A percentile compares a stretch with the other conserved stretches of the same genome.
phyloP scores from a whole-genome alignment of 2,797 vertebrate genomes.

The Coendou prehensilis region DNA sequence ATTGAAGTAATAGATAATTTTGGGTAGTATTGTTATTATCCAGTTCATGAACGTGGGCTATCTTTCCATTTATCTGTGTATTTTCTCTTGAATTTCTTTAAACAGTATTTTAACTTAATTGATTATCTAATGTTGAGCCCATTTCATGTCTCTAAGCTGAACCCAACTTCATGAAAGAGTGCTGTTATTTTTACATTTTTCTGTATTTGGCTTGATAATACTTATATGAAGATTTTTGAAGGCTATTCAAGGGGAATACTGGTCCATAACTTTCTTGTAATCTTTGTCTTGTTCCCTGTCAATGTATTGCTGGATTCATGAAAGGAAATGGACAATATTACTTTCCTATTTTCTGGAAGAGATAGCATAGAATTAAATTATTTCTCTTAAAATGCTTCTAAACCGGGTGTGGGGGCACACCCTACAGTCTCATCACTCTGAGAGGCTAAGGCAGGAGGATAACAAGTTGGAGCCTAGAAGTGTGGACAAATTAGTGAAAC shows the following conservation, averaged over 20 bases:
- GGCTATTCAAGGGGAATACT: not conserved
- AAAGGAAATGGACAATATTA: not conserved
- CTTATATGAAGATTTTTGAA: constrained; percentile 17
- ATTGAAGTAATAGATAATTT: not conserved
- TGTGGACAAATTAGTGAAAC: not conserved
- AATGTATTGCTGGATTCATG: not conserved
- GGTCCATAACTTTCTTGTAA: not conserved
- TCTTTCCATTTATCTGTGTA: not conserved
- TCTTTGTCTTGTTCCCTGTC: not conserved
- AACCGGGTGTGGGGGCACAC: not conserved
- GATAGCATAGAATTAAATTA: not conserved
- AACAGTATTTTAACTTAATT: not conserved
- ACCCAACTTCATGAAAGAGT: not conserved
- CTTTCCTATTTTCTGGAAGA: constrained; percentile 41
- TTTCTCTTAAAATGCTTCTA: not conserved
- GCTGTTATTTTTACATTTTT: constrained; percentile 25
- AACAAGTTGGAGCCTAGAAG: not conserved
- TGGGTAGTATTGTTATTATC: not conserved
- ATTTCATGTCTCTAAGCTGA: not conserved
- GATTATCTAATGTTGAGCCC: not conserved
- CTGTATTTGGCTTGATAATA: not conserved
- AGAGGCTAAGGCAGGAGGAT: not conserved
- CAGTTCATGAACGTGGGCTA: not conserved
- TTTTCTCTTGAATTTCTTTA: not conserved
- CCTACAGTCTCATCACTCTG: not conserved